Evolutionary conservation across 2,888 invertebrate species (phyloP).

Genomic region (Pasiphila rectangulata): DNA sequence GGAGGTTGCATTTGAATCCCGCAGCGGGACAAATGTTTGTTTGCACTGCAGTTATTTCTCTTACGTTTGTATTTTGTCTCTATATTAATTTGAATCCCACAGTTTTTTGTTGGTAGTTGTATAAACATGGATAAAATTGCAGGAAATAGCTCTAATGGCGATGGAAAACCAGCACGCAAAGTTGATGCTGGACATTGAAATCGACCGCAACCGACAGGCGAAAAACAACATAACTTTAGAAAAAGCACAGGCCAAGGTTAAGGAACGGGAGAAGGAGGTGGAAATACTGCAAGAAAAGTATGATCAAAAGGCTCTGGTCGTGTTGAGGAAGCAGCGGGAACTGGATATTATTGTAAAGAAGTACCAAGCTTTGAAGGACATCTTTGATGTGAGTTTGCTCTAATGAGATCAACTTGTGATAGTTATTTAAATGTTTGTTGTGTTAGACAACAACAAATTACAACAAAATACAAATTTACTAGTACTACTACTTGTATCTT

Average conservation of each 20-base stretch:
- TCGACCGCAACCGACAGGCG: constrained; percentile 62
- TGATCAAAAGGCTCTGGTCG: constrained; percentile 50
- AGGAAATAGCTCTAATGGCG: constrained; percentile 78
- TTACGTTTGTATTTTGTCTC: too few species aligned
- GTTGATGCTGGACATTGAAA: constrained; percentile 81
- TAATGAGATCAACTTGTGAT: too few species aligned
- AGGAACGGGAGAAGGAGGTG: constrained; percentile 60
- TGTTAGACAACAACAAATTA: too few species aligned
- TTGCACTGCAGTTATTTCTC: too few species aligned
- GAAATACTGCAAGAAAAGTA: constrained; percentile 55
- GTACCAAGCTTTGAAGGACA: constrained; percentile 53
- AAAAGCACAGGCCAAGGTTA: constrained; percentile 50
- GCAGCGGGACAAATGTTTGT: too few species aligned
- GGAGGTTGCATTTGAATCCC: too few species aligned
- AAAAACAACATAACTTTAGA: constrained; percentile 58
- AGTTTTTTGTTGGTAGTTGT: neutral
- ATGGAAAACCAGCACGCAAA: constrained; percentile 82
- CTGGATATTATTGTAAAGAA: constrained; percentile 64
- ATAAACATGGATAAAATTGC: constrained; percentile 7
- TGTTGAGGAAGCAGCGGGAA: constrained; percentile 66
- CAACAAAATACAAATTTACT: too few species aligned
- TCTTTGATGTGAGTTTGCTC: constrained; percentile 69
- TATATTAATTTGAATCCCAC: too few species aligned
- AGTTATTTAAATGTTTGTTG: too few species aligned
- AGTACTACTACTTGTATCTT: too few species aligned